phyloP scores from a whole-genome alignment of 2,113 vertebrate genomes.

The Cathartes aura region DNA sequence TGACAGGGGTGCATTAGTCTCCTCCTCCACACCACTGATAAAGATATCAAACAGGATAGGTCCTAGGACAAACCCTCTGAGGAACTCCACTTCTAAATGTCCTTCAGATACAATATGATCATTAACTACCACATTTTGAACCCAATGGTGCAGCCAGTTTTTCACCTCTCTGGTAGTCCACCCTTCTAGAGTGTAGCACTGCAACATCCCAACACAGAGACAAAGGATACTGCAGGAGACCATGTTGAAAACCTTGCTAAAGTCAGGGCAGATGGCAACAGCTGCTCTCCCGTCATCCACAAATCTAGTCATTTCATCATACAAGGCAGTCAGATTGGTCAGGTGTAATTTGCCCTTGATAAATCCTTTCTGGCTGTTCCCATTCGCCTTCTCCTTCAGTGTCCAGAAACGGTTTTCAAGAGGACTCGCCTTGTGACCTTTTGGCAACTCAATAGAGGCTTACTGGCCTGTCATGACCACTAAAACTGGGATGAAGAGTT shows the following conservation, averaged over 20 bases:
- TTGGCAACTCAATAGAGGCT: not conserved
- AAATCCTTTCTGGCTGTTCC: not conserved
- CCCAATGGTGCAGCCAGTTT: not conserved
- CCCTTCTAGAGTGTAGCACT: not conserved
- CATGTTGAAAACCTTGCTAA: not conserved
- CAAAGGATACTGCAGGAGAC: not conserved
- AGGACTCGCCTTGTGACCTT: not conserved
- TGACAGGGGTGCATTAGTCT: not conserved
- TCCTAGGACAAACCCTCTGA: not conserved
- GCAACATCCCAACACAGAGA: not conserved
- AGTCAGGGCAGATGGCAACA: not conserved
- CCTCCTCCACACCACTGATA: not conserved
- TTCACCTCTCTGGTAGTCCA: not conserved
- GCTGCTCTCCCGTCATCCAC: not conserved
- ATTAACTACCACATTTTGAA: not conserved
- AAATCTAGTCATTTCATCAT: not conserved
- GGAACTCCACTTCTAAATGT: not conserved
- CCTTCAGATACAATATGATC: not conserved
- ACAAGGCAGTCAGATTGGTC: not conserved
- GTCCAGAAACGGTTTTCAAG: not conserved
- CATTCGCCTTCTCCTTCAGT: not conserved
- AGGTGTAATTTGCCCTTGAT: not conserved
- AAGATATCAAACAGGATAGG: not conserved
- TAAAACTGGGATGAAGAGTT: not conserved
- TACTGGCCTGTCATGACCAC: not conserved